Conservation (phyloP, 1,140 invertebrate species). For the Bombyx mori region ASM3026992v2 NC_085111.1:4461001-4461500, state of each 20-base stretch:
- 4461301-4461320: no score
- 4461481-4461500: no score
- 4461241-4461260: no score
- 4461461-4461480: no score
- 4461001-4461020: slow-evolving; percentile 20
- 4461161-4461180: slow-evolving; percentile 36
- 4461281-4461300: no score
- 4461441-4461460: no score
- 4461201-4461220: slow-evolving; percentile 40
- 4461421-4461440: no score
- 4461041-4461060: slow-evolving; percentile 59
- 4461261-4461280: no score
- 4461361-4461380: background rate
- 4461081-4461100: slow-evolving; percentile 40
- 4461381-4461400: background rate
- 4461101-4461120: slow-evolving; percentile 59
- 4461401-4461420: no score
- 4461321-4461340: background rate
- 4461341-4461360: background rate
- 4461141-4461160: slow-evolving; percentile 44
- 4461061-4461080: slow-evolving; percentile 15
- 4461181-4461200: slow-evolving; percentile 38
- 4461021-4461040: slow-evolving; percentile 55
- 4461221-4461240: background rate
- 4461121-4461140: slow-evolving; percentile 38